Evolutionary conservation across 2,797 vertebrate genomes (phyloP).

Genomic region (Lepus oiostolus): DNA sequence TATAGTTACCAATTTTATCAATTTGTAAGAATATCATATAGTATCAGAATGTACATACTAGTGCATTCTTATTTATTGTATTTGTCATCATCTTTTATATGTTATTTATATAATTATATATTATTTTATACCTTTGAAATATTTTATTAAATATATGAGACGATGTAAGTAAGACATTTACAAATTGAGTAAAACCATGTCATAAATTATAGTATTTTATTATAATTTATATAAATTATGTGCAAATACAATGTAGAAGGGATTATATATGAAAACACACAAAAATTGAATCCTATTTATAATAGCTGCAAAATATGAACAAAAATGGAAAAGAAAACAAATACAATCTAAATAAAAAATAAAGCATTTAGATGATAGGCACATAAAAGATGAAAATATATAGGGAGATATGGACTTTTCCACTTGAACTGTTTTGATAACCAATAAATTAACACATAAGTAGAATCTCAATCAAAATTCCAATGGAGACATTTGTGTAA

Average conservation of each 20-base stretch:
- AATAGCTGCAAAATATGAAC: neutral
- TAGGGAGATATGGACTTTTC: neutral
- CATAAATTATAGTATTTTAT: neutral
- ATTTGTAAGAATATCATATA: neutral
- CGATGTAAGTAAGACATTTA: neutral
- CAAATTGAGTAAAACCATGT: slow-evolving; percentile 16
- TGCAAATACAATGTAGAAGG: slow-evolving; percentile 7
- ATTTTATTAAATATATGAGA: neutral
- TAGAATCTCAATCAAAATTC: neutral
- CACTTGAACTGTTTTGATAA: neutral
- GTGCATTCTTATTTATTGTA: neutral
- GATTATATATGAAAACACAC: neutral
- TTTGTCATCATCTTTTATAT: neutral
- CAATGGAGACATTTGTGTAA: neutral
- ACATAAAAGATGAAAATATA: neutral
- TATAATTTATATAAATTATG: neutral
- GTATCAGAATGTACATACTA: neutral
- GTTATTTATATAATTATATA: neutral
- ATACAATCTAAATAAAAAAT: neutral
- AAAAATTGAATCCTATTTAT: neutral
- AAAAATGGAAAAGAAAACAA: neutral
- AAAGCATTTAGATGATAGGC: neutral
- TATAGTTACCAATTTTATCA: neutral
- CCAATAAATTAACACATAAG: neutral
- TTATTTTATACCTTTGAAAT: slow-evolving; percentile 15